Evolutionary conservation across 2,113 vertebrate genomes (phyloP).

Genomic region (Hyla sarda): DNA sequence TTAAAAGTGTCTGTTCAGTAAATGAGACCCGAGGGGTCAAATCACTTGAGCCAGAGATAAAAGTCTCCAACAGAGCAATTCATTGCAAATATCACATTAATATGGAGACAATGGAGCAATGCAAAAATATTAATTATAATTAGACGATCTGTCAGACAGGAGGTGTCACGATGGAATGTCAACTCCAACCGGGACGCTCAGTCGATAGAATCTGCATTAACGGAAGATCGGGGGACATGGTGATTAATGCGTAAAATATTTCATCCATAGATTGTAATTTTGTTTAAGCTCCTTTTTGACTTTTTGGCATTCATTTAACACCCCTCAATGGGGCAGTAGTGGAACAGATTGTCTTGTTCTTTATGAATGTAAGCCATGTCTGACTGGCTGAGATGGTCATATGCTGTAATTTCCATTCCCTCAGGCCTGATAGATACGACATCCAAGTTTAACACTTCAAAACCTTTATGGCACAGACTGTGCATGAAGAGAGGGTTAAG

Average conservation of each 20-base stretch:
- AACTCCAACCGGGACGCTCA: neutral
- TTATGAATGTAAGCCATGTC: neutral
- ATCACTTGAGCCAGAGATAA: conserved; percentile 2
- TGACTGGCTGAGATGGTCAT: neutral
- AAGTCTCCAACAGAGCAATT: neutral
- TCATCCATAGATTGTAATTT: neutral
- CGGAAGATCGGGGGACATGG: neutral
- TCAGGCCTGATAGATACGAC: neutral
- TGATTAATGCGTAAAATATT: conserved; percentile 5
- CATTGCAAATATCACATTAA: conserved; percentile 25
- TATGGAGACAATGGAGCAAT: conserved; percentile 5
- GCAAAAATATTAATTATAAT: conserved; percentile 46
- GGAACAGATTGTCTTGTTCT: neutral
- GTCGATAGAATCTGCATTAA: neutral
- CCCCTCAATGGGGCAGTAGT: neutral
- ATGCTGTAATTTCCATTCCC: neutral
- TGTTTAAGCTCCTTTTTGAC: neutral
- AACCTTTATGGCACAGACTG: neutral
- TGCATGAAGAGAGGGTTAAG: too few relatives aligned
- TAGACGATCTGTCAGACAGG: neutral
- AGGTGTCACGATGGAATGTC: conserved; percentile 21
- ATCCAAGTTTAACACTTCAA: neutral
- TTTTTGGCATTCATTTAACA: neutral
- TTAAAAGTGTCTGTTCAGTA: conserved; percentile 24
- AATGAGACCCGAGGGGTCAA: conserved; percentile 43